Evolutionary conservation across 1,140 invertebrate species (phyloP).

Genomic region (Aphelenchoides avenae): DNA sequence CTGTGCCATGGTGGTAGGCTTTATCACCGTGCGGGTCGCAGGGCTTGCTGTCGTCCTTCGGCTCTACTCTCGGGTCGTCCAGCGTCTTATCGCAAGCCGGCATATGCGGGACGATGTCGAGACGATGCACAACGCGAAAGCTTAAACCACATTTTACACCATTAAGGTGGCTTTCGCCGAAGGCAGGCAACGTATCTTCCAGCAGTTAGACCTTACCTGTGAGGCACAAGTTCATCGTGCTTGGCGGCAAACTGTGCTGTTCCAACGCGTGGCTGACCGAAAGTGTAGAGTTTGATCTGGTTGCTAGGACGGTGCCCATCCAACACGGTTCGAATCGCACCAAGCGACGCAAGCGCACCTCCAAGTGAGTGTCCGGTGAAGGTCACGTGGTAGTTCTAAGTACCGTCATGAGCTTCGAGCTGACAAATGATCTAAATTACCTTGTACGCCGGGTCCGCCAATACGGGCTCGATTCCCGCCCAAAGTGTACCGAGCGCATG

Average conservation of each 20-base stretch:
- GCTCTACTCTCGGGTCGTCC: neutral
- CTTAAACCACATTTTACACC: slow-evolving; percentile 10
- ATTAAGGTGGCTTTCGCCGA: neutral
- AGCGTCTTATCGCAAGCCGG: slow-evolving; percentile 29
- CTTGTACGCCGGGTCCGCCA: slow-evolving; percentile 25
- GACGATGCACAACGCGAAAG: slow-evolving; percentile 38
- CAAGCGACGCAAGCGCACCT: slow-evolving; percentile 41
- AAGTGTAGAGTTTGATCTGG: slow-evolving; percentile 37
- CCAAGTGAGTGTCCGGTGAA: slow-evolving; percentile 47
- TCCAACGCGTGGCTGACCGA: slow-evolving; percentile 43
- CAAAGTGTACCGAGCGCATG: slow-evolving; percentile 35
- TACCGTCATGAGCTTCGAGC: neutral
- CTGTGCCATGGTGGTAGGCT: slow-evolving; percentile 32
- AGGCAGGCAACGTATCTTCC: neutral
- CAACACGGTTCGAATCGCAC: slow-evolving; percentile 29
- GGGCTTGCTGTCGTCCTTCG: slow-evolving; percentile 22
- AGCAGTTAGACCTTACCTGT: slow-evolving; percentile 34
- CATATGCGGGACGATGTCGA: slow-evolving; percentile 41
- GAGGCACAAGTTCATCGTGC: slow-evolving; percentile 38
- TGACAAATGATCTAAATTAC: slow-evolving; percentile 10
- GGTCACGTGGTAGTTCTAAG: slow-evolving; percentile 31
- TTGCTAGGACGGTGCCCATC: slow-evolving; percentile 13
- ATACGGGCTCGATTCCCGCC: slow-evolving; percentile 15
- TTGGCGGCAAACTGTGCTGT: slow-evolving; percentile 25
- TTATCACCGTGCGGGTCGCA: slow-evolving; percentile 27